Conservation (phyloP, 2,888 invertebrate genomes). For the Artemia sinica region DNA sequence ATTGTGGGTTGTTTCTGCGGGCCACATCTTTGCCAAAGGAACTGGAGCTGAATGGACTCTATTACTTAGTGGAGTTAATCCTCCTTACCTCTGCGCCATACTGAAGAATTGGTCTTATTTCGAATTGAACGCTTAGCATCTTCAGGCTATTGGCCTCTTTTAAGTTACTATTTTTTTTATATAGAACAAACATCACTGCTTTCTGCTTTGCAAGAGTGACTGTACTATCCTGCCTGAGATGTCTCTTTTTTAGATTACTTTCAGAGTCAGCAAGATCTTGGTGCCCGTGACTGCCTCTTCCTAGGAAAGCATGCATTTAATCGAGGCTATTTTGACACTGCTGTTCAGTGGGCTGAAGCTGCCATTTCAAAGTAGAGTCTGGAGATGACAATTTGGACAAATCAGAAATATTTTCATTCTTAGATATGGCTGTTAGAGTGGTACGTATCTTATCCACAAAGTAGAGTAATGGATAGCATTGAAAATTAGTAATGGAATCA, state of each 20-base stretch:
- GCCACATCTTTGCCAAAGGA: no score
- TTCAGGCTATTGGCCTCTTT: no score
- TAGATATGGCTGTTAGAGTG: constrained; percentile 29
- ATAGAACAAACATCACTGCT: no score
- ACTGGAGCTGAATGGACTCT: no score
- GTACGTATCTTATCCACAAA: constrained; percentile 25
- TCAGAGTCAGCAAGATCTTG: constrained; percentile 25
- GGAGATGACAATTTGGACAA: constrained; percentile 27
- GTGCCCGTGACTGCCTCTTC: constrained; percentile 31
- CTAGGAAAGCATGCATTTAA: constrained; percentile 31
- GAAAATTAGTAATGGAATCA: no score
- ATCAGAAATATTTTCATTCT: constrained; percentile 29
- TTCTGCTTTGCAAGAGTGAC: constrained; percentile 17
- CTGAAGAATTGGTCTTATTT: no score
- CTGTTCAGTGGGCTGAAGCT: constrained; percentile 31
- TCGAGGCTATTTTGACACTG: constrained; percentile 30
- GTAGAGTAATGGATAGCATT: no score
- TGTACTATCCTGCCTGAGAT: not conserved
- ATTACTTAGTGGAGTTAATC: no score
- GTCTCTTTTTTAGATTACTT: constrained; percentile 24
- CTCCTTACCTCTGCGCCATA: no score
- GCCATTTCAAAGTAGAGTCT: constrained; percentile 27
- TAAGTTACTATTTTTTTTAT: no score
- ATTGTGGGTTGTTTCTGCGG: no score
- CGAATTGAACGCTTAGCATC: no score